These are phyloP conservation scores for Neodiprion lecontei DNA, from an alignment of 1,140 invertebrate species.

Conservation along the genomic window DNA sequence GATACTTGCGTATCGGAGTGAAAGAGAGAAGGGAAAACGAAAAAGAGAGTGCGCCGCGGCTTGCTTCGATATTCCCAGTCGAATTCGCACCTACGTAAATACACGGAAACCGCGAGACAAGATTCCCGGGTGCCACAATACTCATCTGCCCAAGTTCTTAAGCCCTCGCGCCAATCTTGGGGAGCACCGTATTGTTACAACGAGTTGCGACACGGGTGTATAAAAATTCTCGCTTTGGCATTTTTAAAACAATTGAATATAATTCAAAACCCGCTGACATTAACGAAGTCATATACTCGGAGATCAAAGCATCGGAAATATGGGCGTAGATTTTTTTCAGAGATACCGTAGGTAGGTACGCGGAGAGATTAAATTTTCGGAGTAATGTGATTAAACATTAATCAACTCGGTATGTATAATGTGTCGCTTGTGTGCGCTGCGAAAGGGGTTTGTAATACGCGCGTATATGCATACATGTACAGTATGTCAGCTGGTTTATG, in stretches of 20 bases:
- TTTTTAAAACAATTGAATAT: too few relatives aligned
- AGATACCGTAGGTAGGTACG: not conserved
- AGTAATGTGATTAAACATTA: not conserved
- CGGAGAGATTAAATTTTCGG: not conserved
- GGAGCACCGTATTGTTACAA: too few relatives aligned
- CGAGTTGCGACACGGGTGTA: too few relatives aligned
- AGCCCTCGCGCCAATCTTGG: too few relatives aligned
- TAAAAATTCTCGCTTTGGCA: too few relatives aligned
- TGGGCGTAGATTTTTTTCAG: too few relatives aligned
- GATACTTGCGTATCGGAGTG: not conserved
- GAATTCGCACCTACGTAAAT: not conserved
- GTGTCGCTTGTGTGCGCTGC: too few relatives aligned
- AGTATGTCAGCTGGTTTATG: conserved; percentile 9
- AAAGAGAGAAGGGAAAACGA: not conserved
- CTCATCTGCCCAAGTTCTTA: too few relatives aligned
- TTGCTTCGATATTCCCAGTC: not conserved
- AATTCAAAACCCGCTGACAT: too few relatives aligned
- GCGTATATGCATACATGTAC: not conserved
- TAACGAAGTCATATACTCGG: too few relatives aligned
- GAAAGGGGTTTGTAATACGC: not conserved
- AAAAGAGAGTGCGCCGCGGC: not conserved
- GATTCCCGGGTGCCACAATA: too few relatives aligned
- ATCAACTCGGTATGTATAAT: not conserved
- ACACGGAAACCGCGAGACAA: not conserved
- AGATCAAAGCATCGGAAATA: too few relatives aligned